Conservation (phyloP, 2,113 vertebrate species). For the Picathartes gymnocephalus region DNA sequence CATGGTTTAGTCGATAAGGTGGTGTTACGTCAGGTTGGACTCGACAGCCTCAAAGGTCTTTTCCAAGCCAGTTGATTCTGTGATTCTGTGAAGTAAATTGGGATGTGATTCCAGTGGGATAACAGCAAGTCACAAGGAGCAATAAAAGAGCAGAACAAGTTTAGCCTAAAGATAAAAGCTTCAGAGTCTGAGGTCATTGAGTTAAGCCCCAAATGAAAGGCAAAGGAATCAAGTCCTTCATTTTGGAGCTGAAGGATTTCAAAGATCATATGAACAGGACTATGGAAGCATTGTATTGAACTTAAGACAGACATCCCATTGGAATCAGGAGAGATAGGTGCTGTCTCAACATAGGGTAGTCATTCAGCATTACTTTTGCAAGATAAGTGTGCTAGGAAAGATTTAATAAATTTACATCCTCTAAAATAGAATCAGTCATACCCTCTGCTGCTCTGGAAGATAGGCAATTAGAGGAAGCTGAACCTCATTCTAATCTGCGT, state of each 20-base stretch:
- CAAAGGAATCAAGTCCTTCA: background rate
- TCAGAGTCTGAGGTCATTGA: background rate
- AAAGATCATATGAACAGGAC: background rate
- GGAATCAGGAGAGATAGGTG: background rate
- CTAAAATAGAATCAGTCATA: background rate
- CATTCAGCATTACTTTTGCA: background rate
- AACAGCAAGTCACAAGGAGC: background rate
- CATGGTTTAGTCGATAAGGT: background rate
- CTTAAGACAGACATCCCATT: background rate
- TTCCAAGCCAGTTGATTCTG: background rate
- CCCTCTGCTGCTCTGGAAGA: background rate
- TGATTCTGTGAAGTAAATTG: background rate
- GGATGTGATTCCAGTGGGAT: background rate
- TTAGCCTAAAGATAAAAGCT: background rate
- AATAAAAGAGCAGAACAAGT: background rate
- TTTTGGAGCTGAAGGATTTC: background rate
- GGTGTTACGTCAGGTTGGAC: background rate
- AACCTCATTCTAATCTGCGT: background rate
- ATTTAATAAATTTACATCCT: background rate
- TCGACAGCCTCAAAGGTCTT: background rate
- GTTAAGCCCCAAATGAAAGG: background rate
- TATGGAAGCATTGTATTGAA: background rate
- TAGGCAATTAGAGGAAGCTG: background rate
- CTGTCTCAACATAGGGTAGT: background rate
- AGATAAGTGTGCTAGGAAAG: background rate